A percentile compares a stretch with the other conserved stretches of the same genome.
These are phyloP conservation scores for Actinemys pallida DNA, from an alignment of 2,113 vertebrate species.

Conservation along the genomic window DNA sequence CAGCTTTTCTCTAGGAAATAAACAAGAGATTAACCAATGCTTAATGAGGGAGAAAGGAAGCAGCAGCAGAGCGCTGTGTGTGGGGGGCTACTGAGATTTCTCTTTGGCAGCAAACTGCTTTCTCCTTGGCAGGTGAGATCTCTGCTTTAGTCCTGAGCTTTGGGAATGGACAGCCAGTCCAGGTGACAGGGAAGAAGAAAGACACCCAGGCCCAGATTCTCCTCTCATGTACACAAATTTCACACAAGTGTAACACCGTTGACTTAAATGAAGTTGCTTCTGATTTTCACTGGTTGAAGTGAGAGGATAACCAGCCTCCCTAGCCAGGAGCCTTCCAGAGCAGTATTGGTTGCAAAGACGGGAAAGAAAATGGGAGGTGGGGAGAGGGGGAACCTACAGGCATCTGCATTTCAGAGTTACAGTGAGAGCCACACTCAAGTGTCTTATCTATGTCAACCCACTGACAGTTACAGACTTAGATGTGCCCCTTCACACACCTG, in stretches of 20 bases:
- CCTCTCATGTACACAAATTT: not conserved
- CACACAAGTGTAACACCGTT: not conserved
- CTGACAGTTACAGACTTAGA: not conserved
- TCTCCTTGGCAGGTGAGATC: not conserved
- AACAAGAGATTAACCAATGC: not conserved
- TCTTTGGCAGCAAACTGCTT: not conserved
- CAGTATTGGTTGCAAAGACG: not conserved
- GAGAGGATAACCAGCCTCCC: not conserved
- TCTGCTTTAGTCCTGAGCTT: not conserved
- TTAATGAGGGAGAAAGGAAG: slow-evolving; percentile 6
- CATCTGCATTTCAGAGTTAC: slow-evolving; percentile 32
- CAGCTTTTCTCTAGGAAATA: not conserved
- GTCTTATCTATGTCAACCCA: not conserved
- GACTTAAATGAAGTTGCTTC: slow-evolving; percentile 1
- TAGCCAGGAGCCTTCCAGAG: slow-evolving; percentile 1
- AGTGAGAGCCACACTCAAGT: not conserved
- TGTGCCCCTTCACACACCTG: not conserved
- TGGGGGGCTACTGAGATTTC: not conserved
- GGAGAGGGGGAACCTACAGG: not conserved
- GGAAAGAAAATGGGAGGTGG: not conserved
- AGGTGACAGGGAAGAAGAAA: slow-evolving; percentile 33
- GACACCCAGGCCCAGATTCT: not conserved
- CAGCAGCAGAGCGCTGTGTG: rapidly evolving
- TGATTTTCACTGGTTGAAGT: slow-evolving; percentile 9
- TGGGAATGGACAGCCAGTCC: slow-evolving; percentile 11